Base-by-base conservation (phyloP, 1,140 invertebrate species). In the Oryctes rhinoceros region DNA sequence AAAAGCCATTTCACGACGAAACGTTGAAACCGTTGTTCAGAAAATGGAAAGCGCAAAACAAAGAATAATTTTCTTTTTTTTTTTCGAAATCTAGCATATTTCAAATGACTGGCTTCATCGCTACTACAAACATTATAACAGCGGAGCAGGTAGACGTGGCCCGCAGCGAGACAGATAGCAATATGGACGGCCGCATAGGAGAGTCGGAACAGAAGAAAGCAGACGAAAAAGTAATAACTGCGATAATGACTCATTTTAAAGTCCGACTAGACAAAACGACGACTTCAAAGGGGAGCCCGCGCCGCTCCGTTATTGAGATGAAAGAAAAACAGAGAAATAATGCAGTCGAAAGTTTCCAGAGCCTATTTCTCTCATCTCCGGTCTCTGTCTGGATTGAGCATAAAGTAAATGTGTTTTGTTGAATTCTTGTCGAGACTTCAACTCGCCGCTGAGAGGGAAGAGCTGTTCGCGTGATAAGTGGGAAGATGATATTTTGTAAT, bases 401-500 rank as follows among this genome's bases (percentile, higher is more conserved):
- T 71, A 44, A 44, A 7, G 37, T 71, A 71, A 67, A 71, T 71
- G 65, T 71, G 65, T 71, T 71, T 71, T 71, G 65, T 71, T 35
- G 65, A 71, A 71, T 71, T 9, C 24, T 37, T 71, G 65, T 30
- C 65, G 37, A 71, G 6, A 15, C 20, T 71, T 71, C 35, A 35
- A 71, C 35, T 71, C 65, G 3, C 35, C 20, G 24, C 65, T 7
- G 20, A 24, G 24, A 9, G 35, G 37, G 9, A 10, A 44, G 9
- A 44, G 24, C 24, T 30, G 24, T 30, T 30, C 2, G 0, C 24
- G 2, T 30, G 24, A 30, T 30, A 30, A 1, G 24, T 30, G 24
- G 24, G 24, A 30, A 30, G 24, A 30, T 30, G 24, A 30, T 30
- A 30, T 30, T 30, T 30, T 30, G 24, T 30, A 30, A 30, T 30